Percentiles rank a stretch among this genome's conserved stretches.
phyloP scores from a whole-genome alignment of 2,888 invertebrate genomes.

The Keiferia lycopersicella region DNA sequence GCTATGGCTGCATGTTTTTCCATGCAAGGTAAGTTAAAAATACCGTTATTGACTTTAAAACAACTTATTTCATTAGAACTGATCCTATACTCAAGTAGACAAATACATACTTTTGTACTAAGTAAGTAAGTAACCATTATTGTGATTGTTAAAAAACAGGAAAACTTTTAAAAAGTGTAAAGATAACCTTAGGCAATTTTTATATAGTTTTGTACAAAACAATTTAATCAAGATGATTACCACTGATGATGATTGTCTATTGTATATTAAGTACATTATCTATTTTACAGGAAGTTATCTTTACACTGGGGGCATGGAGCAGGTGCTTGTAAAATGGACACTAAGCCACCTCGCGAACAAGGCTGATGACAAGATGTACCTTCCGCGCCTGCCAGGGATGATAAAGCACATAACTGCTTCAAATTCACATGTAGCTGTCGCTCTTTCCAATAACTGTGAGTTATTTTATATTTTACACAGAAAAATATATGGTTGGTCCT shows the following conservation, averaged over 20 bases:
- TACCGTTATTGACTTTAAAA: no score
- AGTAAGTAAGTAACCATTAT: no score
- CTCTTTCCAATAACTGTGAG: constrained; percentile 75
- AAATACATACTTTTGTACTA: no score
- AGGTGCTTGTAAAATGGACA: constrained; percentile 74
- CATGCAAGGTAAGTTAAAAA: constrained; percentile 58
- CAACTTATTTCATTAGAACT: no score
- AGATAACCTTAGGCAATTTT: no score
- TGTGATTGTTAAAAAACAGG: no score
- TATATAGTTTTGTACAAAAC: no score
- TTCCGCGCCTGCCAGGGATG: constrained; percentile 71
- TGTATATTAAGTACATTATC: background rate
- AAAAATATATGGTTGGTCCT: no score
- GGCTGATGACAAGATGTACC: constrained; percentile 62
- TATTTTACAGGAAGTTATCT: constrained; percentile 62
- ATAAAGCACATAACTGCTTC: constrained; percentile 62
- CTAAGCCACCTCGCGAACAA: constrained; percentile 57
- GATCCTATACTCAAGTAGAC: no score
- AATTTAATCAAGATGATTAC: no score
- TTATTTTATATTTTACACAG: constrained; percentile 32
- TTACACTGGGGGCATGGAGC: constrained; percentile 73
- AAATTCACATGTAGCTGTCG: constrained; percentile 60
- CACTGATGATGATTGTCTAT: no score
- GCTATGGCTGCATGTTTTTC: constrained; percentile 64
- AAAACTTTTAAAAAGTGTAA: no score